Conservation (phyloP, 2,888 invertebrate genomes). For the Tiliacea citrago region DNA sequence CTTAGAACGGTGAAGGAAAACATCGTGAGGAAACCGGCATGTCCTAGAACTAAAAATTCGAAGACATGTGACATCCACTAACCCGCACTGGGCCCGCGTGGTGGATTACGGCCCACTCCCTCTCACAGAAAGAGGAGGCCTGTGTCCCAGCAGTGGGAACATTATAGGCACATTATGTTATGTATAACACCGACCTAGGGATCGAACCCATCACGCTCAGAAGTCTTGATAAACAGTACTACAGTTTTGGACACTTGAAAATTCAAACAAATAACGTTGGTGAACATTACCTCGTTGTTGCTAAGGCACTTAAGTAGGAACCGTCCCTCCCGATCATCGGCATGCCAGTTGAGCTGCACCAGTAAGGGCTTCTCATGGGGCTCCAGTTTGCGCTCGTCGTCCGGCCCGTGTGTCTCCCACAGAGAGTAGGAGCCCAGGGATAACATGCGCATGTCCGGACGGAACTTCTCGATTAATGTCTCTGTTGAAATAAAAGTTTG, state of each 20-base stretch:
- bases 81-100: too few species aligned
- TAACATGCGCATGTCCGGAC: conserved; percentile 99
- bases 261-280: neutral
- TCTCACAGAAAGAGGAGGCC: too few species aligned
- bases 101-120: too few species aligned
- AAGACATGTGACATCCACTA: too few species aligned
- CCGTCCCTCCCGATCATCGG: conserved; percentile 99
- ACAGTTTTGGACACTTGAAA: neutral
- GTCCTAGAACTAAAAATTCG: too few species aligned
- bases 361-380: conserved; percentile 98
- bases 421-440: conserved; percentile 94
- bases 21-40: too few species aligned
- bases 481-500: conserved; percentile 81
- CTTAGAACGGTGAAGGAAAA: too few species aligned
- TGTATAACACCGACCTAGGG: neutral
- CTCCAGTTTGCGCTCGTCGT: conserved; percentile 97
- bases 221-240: neutral
- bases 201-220: too few species aligned
- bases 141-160: too few species aligned
- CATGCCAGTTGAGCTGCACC: conserved; percentile 99
- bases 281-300: conserved; percentile 92
- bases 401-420: conserved; percentile 94
- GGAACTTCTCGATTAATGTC: conserved; percentile 99
- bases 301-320: conserved; percentile 98
- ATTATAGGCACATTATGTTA: too few species aligned